Percentiles rank a stretch among this genome's conserved stretches.
phyloP scores from a whole-genome alignment of 1,140 invertebrate genomes.

The Belonocnema kinseyi region DNA sequence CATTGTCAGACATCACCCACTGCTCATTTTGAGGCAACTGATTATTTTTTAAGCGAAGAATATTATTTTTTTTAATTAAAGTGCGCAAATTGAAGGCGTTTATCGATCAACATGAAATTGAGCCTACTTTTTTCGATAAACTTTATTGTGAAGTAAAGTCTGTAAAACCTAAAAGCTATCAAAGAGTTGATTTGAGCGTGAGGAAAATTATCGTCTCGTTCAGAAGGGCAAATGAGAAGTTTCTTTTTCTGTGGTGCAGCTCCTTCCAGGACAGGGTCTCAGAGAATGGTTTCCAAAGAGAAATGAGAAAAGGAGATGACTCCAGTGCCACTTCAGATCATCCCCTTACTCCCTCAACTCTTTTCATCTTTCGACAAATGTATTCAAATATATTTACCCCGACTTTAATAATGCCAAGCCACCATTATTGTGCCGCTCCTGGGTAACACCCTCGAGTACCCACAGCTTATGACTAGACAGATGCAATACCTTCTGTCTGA shows the following conservation, averaged over 20 bases:
- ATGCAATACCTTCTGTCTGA: constrained; percentile 37
- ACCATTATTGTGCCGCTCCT: constrained; percentile 50
- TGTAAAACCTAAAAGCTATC: constrained; percentile 28
- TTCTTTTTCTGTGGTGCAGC: too few species aligned
- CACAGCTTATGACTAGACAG: constrained; percentile 38
- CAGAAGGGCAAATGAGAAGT: too few species aligned
- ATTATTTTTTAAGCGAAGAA: too few species aligned
- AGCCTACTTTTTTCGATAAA: too few species aligned
- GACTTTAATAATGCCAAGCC: constrained; percentile 54
- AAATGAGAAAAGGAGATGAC: constrained; percentile 32
- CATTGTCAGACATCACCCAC: too few species aligned
- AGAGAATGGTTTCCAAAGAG: too few species aligned
- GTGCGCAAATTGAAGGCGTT: too few species aligned
- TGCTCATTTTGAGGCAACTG: too few species aligned
- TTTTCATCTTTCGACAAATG: constrained; percentile 56
- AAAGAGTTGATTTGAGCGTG: not conserved
- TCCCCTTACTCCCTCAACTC: constrained; percentile 31
- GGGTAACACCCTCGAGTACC: constrained; percentile 50
- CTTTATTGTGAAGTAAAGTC: not conserved
- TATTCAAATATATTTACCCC: constrained; percentile 61
- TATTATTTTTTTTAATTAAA: too few species aligned
- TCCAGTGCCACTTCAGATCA: constrained; percentile 51
- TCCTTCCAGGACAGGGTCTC: too few species aligned
- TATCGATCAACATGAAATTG: too few species aligned
- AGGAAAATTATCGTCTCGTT: too few species aligned